Base-by-base conservation (phyloP, 2,797 vertebrate genomes). In the Liparis tanakae region DNA sequence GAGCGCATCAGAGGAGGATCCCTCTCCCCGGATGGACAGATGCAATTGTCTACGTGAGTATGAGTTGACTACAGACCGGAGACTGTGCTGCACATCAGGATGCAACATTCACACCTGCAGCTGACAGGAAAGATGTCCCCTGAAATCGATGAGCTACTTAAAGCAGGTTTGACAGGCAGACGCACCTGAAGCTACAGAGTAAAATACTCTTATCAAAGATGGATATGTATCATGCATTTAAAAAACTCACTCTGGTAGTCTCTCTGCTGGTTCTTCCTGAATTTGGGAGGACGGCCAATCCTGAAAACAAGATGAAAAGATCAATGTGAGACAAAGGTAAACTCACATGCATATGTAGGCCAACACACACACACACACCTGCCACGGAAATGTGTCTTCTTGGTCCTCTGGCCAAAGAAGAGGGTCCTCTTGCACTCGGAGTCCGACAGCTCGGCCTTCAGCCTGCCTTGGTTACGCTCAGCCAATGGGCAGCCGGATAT, bases 241-340 rank as follows among this genome's bases (percentile, higher is more conserved):
- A 41, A 20, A 66, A 74, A 94, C 96, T 96, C 92, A 99, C 98
- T 95, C 72, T 96, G 97, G 83, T 96, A 98, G 80, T 96, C 95
- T 91, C 97, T 96, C 78, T 96, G 97, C 44, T 97, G 96, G 86
- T 94, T 96, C 92, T 99, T 98, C 79, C 94, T 96, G 85, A 96
- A 98, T 93, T 99, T 99, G 12, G 98, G 97, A 75, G 98, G 98
- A 64, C 97, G 96, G n/a, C 98, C 98, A 53, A 96, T 97, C 93
- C 98, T 99, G 91, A 55, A 80, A 80, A 55, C 46, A 81, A 30
- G 58, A 69, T 6, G 22, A 69, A 20, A 69, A 51, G 3, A 54
- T 72, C 8, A 51, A 70, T 18, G 1, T 63, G 37, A 71, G 17
- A 56, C 34, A 54, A 71, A 76, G 44, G 6, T 7, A 67, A 76